Conservation (phyloP, 2,113 vertebrate species). For the Alouatta palliata region DNA sequence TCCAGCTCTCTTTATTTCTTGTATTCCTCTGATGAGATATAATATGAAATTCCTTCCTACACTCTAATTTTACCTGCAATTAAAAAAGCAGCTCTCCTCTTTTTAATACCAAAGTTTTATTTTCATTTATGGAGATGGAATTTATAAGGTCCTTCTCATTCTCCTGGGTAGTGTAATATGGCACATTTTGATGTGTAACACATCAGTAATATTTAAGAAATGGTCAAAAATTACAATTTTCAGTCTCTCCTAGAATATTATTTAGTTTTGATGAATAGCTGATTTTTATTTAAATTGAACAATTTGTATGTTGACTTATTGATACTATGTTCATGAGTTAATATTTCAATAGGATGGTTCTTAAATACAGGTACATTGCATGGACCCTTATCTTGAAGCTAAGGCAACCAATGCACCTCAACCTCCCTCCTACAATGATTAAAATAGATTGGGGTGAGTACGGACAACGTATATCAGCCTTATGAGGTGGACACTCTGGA, state of each 20-base stretch:
- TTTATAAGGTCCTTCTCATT: not conserved
- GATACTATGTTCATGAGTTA: not conserved
- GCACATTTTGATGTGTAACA: not conserved
- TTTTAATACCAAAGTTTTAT: not conserved
- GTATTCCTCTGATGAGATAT: not conserved
- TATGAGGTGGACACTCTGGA: not conserved
- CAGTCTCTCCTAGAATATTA: not conserved
- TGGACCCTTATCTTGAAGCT: not conserved
- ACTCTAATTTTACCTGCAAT: not conserved
- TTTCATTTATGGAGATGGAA: not conserved
- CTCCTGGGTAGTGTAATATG: not conserved
- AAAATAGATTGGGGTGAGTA: not conserved
- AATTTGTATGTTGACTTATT: not conserved
- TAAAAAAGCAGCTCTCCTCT: not conserved
- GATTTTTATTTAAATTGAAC: not conserved
- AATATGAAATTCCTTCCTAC: not conserved
- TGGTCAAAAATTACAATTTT: not conserved
- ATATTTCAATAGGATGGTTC: not conserved
- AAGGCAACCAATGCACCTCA: not conserved
- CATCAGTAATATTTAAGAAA: not conserved
- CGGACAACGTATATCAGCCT: not conserved
- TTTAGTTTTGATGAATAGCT: not conserved
- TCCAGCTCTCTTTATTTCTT: not conserved
- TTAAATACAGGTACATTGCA: not conserved
- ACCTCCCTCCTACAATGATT: not conserved